A percentile compares a stretch with the other conserved stretches of the same genome.
phyloP scores from a whole-genome alignment of 2,888 invertebrate genomes.

The Rhamnusium bicolor region DNA sequence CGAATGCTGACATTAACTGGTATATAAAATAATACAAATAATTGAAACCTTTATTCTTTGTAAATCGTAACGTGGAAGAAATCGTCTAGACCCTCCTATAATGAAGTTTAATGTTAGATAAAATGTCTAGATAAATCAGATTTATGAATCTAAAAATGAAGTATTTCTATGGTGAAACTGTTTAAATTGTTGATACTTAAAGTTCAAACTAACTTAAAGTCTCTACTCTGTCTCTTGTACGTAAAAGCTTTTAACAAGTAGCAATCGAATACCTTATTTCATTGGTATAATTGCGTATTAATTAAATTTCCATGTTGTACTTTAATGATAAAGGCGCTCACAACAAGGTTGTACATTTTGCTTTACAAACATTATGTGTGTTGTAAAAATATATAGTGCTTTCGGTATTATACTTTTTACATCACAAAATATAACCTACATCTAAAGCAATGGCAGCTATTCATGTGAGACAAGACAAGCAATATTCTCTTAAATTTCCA shows the following conservation, averaged over 20 bases:
- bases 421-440: no score
- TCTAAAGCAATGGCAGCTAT: no score
- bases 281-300: not conserved
- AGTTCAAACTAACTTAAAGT: not conserved
- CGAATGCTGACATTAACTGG: no score
- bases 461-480: no score
- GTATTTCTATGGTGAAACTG: not conserved
- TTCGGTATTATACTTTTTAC: no score
- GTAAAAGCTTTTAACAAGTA: not conserved
- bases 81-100: not conserved
- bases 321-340: not conserved
- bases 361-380: no score
- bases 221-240: not conserved
- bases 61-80: slow-evolving; percentile 2
- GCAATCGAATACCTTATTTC: not conserved
- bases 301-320: not conserved
- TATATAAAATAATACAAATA: not conserved
- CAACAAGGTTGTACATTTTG: no score
- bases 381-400: no score
- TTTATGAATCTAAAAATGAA: slow-evolving; percentile 5
- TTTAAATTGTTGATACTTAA: not conserved
- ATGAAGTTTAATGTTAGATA: not conserved
- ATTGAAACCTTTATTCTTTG: not conserved
- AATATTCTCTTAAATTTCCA: no score
- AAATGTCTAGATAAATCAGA: slow-evolving; percentile 1